Evolutionary conservation across 2,113 vertebrate genomes (phyloP).

Genomic region (Trogon melanurus): DNA sequence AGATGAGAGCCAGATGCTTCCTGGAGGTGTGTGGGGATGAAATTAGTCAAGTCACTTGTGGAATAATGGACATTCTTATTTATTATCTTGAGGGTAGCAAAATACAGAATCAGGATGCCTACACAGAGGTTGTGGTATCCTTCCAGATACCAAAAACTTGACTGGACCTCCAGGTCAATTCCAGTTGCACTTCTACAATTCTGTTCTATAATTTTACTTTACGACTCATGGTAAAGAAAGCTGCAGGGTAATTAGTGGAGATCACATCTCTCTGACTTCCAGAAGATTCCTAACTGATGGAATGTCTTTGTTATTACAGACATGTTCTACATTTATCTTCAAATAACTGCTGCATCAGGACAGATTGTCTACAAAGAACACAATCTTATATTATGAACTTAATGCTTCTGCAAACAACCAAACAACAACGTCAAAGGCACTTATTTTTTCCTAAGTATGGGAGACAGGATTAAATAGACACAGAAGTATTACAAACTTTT

Average conservation of each 20-base stretch:
- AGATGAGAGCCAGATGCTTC: not conserved
- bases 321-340: not conserved
- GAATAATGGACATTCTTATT: not conserved
- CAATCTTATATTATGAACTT: accelerated
- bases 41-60: not conserved
- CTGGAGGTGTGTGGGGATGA: not conserved
- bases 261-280: not conserved
- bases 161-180: not conserved
- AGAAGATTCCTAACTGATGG: not conserved
- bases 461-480: not conserved
- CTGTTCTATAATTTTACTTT: not conserved
- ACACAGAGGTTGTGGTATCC: not conserved
- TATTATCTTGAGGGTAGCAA: not conserved
- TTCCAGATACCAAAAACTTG: accelerated
- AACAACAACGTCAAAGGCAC: not conserved
- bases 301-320: not conserved
- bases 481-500: not conserved
- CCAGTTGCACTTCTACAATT: not conserved
- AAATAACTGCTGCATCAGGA: not conserved
- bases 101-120: not conserved
- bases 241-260: not conserved
- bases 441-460: not conserved
- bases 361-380: not conserved
- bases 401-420: not conserved
- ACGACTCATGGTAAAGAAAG: not conserved